Base-by-base conservation (phyloP, 1,140 invertebrate species). In the Diploscapter pachys region DNA sequence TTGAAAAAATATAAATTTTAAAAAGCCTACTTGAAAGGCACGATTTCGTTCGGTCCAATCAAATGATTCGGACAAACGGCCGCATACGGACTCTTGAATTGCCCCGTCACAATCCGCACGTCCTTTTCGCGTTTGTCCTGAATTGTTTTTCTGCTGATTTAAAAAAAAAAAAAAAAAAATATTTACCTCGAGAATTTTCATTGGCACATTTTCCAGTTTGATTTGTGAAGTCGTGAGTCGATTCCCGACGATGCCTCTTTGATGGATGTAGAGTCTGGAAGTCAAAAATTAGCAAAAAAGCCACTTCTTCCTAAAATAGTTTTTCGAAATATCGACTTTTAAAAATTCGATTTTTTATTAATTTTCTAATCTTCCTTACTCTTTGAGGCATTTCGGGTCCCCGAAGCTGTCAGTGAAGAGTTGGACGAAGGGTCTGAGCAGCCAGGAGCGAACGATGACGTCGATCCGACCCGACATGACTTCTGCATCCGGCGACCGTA, bases 391-490 rank as follows among this genome's bases (percentile, higher is more conserved):
- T 82, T 95, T 91, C 5, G 95, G 93, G 80, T 92, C 91, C 5
- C 96, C 96, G 95, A 95, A 99, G 78, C 95, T 95, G 89, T 94
- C 93, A 0, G 92, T 92, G 85, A 98, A 98, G 86, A 97, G 95
- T 86, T 93, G 93, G 2, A 93, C 92, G 57, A 97, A 69, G 5
- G 85, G 87, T 49, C 98, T 88, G 83, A 96, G 89, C 84, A 91
- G 92, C 81, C 95, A 88, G 86, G 96, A 97, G 66, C 96, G 89
- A 66, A 92, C 90, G 87, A 75, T 67, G n/a, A 78, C 61, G 63
- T 56, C 49, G 54, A 66, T 67, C 63, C 72, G 52, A 49, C 76
- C 11, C 3, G 54, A 70, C 9, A 69, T 52, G 8, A 61, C 9
- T 6, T 51, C 65, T 50, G 61, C 54, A 63, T 68, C 31, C 1